phyloP scores from a whole-genome alignment of 2,113 vertebrate genomes.

The Balaeniceps rex region DNA sequence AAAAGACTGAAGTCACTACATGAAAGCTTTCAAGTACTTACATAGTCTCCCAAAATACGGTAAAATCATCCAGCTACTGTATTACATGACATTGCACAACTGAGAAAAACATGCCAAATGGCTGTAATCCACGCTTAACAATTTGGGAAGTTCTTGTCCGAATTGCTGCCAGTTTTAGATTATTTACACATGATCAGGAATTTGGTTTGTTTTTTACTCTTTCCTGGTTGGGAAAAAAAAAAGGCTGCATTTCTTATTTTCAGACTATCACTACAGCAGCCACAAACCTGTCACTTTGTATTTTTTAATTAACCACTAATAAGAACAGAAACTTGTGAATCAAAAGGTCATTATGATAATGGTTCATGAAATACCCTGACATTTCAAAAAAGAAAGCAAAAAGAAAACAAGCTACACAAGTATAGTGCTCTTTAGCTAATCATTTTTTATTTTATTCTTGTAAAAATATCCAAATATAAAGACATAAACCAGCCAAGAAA shows the following conservation, averaged over 20 bases:
- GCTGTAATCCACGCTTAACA: neutral
- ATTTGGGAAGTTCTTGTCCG: neutral
- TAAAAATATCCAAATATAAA: neutral
- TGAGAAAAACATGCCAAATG: neutral
- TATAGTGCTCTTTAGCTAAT: neutral
- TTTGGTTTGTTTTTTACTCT: neutral
- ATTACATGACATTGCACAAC: neutral
- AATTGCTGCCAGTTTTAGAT: conserved; percentile 19
- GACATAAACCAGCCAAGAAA: neutral
- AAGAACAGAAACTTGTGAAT: neutral
- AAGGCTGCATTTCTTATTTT: neutral
- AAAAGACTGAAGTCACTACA: neutral
- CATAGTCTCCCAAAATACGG: neutral
- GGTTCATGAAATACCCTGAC: neutral
- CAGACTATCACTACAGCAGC: neutral
- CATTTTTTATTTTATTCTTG: neutral
- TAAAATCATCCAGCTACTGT: conserved; percentile 30
- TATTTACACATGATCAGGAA: neutral
- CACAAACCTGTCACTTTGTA: neutral
- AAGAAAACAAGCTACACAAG: neutral
- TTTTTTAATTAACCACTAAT: neutral
- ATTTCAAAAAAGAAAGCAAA: neutral
- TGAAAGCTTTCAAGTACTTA: neutral
- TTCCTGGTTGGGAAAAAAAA: neutral
- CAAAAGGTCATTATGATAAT: neutral